Conservation (phyloP, 1,140 invertebrate species). For the Euwallacea similis region DNA sequence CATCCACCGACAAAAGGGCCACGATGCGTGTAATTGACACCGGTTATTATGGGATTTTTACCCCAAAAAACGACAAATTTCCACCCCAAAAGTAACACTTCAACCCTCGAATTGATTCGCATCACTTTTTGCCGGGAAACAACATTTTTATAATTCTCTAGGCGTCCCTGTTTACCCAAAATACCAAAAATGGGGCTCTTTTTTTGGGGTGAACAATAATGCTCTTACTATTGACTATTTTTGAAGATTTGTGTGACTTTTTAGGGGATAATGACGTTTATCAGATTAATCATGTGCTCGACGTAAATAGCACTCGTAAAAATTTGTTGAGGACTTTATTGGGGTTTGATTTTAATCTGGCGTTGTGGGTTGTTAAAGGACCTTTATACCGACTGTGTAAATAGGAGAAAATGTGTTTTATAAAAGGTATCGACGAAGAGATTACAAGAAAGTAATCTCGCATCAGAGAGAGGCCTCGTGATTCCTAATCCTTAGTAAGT, state of each 20-base stretch:
- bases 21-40: slow-evolving; percentile 46
- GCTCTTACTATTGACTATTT: slow-evolving; percentile 41
- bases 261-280: slow-evolving; percentile 26
- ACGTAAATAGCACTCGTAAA: slow-evolving; percentile 31
- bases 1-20: slow-evolving; percentile 28
- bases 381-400: too few species aligned
- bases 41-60: slow-evolving; percentile 47
- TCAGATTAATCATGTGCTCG: slow-evolving; percentile 38
- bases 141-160: slow-evolving; percentile 46
- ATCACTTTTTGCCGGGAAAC: slow-evolving; percentile 42
- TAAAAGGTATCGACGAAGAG: slow-evolving; percentile 9
- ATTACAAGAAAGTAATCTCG: slow-evolving; percentile 25
- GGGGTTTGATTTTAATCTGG: slow-evolving; percentile 19
- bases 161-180: slow-evolving; percentile 49
- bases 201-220: slow-evolving; percentile 36
- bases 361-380: not conserved
- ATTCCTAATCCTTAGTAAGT: slow-evolving; percentile 30
- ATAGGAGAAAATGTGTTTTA: not conserved
- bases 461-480: slow-evolving; percentile 1
- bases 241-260: slow-evolving; percentile 40
- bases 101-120: slow-evolving; percentile 15
- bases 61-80: slow-evolving; percentile 45
- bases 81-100: slow-evolving; percentile 36
- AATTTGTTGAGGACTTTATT: slow-evolving; percentile 33
- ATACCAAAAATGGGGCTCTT: slow-evolving; percentile 41